Conservation (phyloP, 1,140 invertebrate species). For the Apis florea region DNA sequence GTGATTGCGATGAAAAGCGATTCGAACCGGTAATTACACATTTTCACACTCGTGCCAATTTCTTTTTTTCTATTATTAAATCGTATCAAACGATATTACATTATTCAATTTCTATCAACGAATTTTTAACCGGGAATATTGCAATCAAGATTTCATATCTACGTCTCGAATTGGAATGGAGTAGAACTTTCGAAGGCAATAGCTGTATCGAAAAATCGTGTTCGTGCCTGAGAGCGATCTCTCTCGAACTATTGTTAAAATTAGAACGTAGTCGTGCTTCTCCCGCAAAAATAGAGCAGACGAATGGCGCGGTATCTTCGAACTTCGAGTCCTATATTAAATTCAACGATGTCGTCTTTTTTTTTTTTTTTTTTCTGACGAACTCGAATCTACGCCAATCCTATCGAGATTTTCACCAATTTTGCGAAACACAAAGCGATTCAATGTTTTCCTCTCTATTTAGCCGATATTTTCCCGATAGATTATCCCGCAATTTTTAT, state of each 20-base stretch:
- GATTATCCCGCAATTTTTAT: neutral
- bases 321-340: slow-evolving; percentile 7
- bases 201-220: neutral
- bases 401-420: neutral
- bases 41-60: neutral
- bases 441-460: slow-evolving; percentile 12
- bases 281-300: slow-evolving; percentile 76
- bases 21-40: neutral
- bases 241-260: slow-evolving; percentile 73
- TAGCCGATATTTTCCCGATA: too few relatives aligned
- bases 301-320: slow-evolving; percentile 27
- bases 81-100: neutral
- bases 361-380: too few relatives aligned
- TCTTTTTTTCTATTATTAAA: neutral
- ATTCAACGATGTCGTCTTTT: neutral
- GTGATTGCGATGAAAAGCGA: neutral
- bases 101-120: neutral
- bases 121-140: neutral
- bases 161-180: neutral
- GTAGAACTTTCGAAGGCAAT: neutral
- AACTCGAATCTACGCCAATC: neutral
- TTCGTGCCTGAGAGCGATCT: slow-evolving; percentile 31
- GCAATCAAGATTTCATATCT: neutral
- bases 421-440: neutral
- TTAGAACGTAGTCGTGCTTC: slow-evolving; percentile 74